Conservation (phyloP, 35 echinoderm and acorn worm species). For the Apostichopus japonicus region DNA sequence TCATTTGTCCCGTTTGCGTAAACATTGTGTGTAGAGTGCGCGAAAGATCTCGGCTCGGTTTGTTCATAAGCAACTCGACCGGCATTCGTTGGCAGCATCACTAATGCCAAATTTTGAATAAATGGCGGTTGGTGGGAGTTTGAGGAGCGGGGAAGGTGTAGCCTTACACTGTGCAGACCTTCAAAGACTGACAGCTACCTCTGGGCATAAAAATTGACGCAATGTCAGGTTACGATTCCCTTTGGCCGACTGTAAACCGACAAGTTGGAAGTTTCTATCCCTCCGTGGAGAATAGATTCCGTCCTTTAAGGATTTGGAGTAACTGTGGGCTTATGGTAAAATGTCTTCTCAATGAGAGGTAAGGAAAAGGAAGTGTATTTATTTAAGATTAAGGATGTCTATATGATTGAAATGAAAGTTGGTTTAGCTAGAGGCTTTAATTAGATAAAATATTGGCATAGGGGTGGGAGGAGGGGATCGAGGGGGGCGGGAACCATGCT, state of each 20-base stretch:
- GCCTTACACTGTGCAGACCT: not conserved
- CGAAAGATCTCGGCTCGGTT: not conserved
- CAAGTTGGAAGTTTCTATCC: not conserved
- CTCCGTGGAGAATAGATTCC: not conserved
- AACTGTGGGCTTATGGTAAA: not conserved
- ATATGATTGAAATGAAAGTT: no score
- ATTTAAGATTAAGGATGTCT: no score
- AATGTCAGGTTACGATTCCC: not conserved
- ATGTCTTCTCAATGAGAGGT: not conserved
- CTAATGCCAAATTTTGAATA: conserved; percentile 1
- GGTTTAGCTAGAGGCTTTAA: no score
- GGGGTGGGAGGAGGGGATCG: no score
- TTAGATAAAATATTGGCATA: no score
- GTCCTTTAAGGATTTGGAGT: not conserved
- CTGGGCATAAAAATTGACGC: conserved; percentile 1
- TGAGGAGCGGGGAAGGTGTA: conserved; percentile 12
- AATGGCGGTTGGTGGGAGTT: not conserved
- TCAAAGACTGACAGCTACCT: not conserved
- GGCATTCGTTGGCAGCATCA: not conserved
- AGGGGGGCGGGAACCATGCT: no score
- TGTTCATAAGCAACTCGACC: not conserved
- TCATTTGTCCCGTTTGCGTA: conserved; percentile 27
- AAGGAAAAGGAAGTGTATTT: no score
- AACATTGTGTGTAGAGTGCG: conserved; percentile 16
- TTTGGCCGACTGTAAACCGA: not conserved